Evolutionary conservation across 1,140 invertebrate genomes (phyloP), one percentile per base, ranked within the genome.

Genomic region (Anthonomus grandis): DNA sequence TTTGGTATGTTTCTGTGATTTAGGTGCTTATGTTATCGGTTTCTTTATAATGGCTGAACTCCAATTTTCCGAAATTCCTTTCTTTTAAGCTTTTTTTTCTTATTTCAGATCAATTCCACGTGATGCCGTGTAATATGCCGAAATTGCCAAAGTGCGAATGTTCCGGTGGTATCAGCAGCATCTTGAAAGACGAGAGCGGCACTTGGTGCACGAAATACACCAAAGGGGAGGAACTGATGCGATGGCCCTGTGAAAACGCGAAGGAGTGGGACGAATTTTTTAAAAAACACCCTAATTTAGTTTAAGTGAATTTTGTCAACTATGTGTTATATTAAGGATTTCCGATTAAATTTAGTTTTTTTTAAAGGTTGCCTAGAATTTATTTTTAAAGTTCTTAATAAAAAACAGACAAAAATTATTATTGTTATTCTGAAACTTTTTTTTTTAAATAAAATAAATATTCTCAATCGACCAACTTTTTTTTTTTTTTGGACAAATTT

Each of bases 81-180:
- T 41, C 8, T 8, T 39, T 39, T 10, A 12, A n/a, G 8, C 10
- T 10, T 39, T n/a, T 39, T 39, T 39, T n/a, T n/a, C n/a, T n/a
- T n/a, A n/a, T n/a, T 56, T 4, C 42, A 59, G 51, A 63, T 44
- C 48, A 64, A 27, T 64, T 65, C 9, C 65, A 64, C 31, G 61
- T 68, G 13, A 68, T 68, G 65, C 66, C 68, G 22, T 70, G 68
- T 46, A 68, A 70, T 39, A 65, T 67, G 57, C 56, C 62, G n/a
- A 59, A 61, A 56, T 23, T 64, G 8, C 68, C 68, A 17, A 65
- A 61, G 54, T 70, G 68, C 39, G 48, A 63, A 57, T 70, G 68
- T 59, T 63, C 63, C 6, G 65, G 64, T 39, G 57, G 57, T 22
- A 63, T 65, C n/a, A 70, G 63, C 53, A 68, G 49, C 51, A 70